Conservation (phyloP, 2,888 invertebrate genomes). For the Sussaba pulchella region DNA sequence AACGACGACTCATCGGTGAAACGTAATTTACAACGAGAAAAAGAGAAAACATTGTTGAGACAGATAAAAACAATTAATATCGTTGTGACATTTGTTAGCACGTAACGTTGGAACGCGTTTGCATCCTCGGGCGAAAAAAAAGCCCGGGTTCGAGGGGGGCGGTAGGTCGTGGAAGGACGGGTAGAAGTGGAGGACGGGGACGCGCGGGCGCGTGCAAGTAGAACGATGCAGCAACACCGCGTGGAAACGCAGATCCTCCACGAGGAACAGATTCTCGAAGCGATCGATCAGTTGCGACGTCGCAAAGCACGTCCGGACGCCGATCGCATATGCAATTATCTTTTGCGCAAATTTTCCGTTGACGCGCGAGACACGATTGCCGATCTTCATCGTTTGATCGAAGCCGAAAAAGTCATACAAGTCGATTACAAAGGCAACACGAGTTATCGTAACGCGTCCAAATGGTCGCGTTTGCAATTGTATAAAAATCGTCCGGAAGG, state of each 20-base stretch:
- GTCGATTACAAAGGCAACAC: constrained; percentile 95
- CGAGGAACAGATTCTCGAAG: constrained; percentile 92
- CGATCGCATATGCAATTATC: constrained; percentile 92
- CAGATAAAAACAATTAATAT: too few species aligned
- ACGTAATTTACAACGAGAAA: too few species aligned
- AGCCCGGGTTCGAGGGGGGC: neutral
- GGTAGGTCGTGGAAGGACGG: neutral
- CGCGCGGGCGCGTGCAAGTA: constrained; percentile 1
- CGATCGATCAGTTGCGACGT: constrained; percentile 93
- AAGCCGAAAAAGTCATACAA: constrained; percentile 91
- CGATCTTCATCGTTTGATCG: constrained; percentile 91
- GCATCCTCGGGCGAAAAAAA: constrained; percentile 6
- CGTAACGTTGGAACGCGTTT: too few species aligned
- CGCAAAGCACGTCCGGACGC: constrained; percentile 94
- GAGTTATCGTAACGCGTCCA: constrained; percentile 93
- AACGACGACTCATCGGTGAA: too few species aligned
- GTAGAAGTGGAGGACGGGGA: neutral
- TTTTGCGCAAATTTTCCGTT: constrained; percentile 90
- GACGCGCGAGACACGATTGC: constrained; percentile 89
- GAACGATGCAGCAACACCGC: constrained; percentile 77
- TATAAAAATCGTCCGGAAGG: constrained; percentile 85
- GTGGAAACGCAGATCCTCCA: constrained; percentile 87
- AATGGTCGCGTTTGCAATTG: constrained; percentile 86
- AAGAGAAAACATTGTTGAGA: too few species aligned
- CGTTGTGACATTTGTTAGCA: neutral